Percentiles rank a stretch among this genome's conserved stretches.
Conservation (phyloP, 1,140 invertebrate species). For the Amyelois transitella region DNA sequence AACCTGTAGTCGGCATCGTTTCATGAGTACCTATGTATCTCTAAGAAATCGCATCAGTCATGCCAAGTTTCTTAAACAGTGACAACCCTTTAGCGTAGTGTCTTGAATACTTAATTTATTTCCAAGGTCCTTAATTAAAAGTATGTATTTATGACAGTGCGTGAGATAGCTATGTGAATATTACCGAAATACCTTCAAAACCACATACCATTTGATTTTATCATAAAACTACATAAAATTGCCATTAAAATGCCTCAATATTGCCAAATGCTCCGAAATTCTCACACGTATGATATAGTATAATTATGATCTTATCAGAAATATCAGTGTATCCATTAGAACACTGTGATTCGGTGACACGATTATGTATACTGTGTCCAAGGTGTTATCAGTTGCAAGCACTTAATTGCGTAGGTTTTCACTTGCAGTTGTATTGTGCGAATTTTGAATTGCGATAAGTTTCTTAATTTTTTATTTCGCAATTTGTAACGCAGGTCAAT, state of each 20-base stretch:
- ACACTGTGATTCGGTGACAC: neutral
- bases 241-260: neutral
- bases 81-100: too few species aligned
- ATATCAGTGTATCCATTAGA: neutral
- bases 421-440: neutral
- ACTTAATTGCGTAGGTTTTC: neutral
- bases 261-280: neutral
- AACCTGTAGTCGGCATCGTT: too few species aligned
- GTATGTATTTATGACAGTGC: neutral
- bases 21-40: too few species aligned
- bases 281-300: neutral
- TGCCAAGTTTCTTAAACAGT: too few species aligned
- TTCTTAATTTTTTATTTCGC: neutral
- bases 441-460: neutral
- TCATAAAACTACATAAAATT: neutral
- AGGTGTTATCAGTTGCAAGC: neutral
- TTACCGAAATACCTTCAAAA: neutral
- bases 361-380: neutral
- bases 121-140: neutral
- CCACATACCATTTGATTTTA: neutral
- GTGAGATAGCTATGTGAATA: neutral
- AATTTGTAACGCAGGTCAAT: neutral
- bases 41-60: too few species aligned
- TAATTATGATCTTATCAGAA: neutral
- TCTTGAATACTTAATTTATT: too few species aligned